Evolutionary conservation across 2,888 invertebrate genomes (phyloP), one percentile per base, ranked within the genome.

Genomic region (Zhengitettix transpicula): DNA sequence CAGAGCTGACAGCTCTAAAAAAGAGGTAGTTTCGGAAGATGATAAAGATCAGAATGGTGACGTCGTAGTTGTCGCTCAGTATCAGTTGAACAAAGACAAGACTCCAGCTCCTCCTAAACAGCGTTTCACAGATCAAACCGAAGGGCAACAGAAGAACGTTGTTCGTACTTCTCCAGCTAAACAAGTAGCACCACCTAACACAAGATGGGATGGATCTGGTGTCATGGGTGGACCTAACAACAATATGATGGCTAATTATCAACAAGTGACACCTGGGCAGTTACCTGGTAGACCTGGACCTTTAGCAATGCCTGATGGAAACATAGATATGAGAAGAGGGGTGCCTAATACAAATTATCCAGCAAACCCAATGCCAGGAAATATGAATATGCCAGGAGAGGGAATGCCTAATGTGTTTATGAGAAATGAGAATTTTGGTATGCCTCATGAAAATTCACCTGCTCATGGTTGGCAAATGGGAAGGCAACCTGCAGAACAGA

Each of bases 11-110:
- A 42, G 52, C 9, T 15, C 41, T n/a, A 58, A 59, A 28, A 28
- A 28, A 28, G 28, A 28, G 28, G 28, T 28, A 2, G 28, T 28
- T 10, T 59, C 60, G 0, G 61, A 58, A 11, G 59, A 62, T 9
- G 52, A 54, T 42, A 62, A 62, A 14, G 62, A 64, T 44, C 63
- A 61, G 9, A 56, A 60, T 57, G 59, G 58, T 9, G 62, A 61
- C 51, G 57, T 60, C 11, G 58, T 64, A 10, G 55, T 64, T 7
- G 47, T 60, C 12, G 55, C 57, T 14, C 61, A 57, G n/a, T 62
- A 58, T 44, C 52, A 56, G 7, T 28, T 28, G 40, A 55, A 11
- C 57, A 59, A 59, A 9, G 55, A 55, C 41, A 41, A 42, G 10
- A 16, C 58, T 10, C 16, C 58, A 17, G 47, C 41, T 47, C 9